Base-by-base conservation (phyloP, 2,797 vertebrate genomes). In the Rachycentron canadum region DNA sequence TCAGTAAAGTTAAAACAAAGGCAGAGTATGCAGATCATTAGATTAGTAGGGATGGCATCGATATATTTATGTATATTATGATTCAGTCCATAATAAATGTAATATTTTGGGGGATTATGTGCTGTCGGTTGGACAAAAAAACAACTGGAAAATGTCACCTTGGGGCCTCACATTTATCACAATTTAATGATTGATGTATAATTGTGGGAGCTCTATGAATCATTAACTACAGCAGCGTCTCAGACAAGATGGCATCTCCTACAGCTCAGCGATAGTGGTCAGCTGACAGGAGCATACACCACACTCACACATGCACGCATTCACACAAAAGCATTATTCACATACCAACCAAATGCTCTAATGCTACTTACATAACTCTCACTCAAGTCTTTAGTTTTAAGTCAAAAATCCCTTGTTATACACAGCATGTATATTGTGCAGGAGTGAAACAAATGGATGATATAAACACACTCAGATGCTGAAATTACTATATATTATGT, bases 251-350 rank as follows among this genome's bases (percentile, higher is more conserved):
- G 30, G 36, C 56, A 11, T 70, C 65, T 74, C 14, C 16, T 36
- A 10, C 26, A 38, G 50, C 68, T 61, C 19, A 0, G 21, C 1
- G 36, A 49, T 49, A 60, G 26, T 2, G 25, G 23, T 79, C 86
- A 83, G 88, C 77, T 83, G 83, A 85, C 25, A 8, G 0, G 30
- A 75, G 25, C 13, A 61, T 11, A n/a, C 47, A 30, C 12, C 45
- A 53, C 13, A 70, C 49, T 19, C 59, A 23, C 67, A 26, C 49
- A 63, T 49, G 7, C 57, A 38, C 67, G n/a, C 61, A 50, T 25
- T 76, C 45, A 61, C 40, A 89, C 89, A 92, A 89, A 89, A 86
- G 25, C 82, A 30, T 83, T 59, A 85, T 87, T 88, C 65, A 82
- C 79, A 79, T 82, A 56, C 69, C 2, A 6, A 52, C 53, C 60